A percentile compares a stretch with the other conserved stretches of the same genome.
phyloP scores from a whole-genome alignment of 2,888 invertebrate species.

The Lomographa bimaculata region DNA sequence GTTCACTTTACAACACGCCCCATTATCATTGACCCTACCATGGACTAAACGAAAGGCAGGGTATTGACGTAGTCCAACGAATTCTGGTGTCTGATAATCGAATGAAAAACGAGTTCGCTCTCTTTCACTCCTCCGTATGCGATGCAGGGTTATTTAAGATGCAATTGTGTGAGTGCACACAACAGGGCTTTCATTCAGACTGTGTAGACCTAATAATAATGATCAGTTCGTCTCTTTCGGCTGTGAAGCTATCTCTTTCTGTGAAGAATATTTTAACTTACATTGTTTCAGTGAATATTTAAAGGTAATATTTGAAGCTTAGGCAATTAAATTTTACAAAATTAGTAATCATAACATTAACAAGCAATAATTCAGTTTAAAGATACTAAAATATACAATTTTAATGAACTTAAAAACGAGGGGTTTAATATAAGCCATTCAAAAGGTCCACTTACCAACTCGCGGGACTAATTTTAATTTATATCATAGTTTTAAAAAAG shows the following conservation, averaged over 20 bases:
- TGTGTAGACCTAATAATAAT: slow-evolving; percentile 13
- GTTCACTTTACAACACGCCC: slow-evolving; percentile 26
- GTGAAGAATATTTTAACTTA: no score
- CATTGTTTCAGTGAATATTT: no score
- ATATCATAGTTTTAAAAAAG: no score
- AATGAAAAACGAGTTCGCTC: slow-evolving; percentile 36
- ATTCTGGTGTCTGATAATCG: slow-evolving; percentile 36
- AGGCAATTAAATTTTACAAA: no score
- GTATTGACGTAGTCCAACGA: slow-evolving; percentile 35
- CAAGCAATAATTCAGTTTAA: no score
- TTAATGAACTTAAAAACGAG: no score
- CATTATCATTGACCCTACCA: slow-evolving; percentile 15
- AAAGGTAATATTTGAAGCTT: no score
- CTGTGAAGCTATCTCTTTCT: slow-evolving; percentile 18
- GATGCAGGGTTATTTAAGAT: slow-evolving; percentile 16
- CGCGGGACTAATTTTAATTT: no score
- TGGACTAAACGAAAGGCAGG: slow-evolving; percentile 14
- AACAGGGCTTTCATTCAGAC: slow-evolving; percentile 4
- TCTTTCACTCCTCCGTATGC: slow-evolving; percentile 41
- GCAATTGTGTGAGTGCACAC: slow-evolving; percentile 28
- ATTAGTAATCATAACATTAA: no score
- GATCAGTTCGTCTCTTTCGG: slow-evolving; percentile 6
- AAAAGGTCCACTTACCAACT: no score
- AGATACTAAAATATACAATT: no score
- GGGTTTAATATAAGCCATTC: no score